Percentiles rank a stretch among this genome's conserved stretches.
phyloP scores from a whole-genome alignment of 2,888 invertebrate genomes.

The Temnothorax rugatulus region DNA sequence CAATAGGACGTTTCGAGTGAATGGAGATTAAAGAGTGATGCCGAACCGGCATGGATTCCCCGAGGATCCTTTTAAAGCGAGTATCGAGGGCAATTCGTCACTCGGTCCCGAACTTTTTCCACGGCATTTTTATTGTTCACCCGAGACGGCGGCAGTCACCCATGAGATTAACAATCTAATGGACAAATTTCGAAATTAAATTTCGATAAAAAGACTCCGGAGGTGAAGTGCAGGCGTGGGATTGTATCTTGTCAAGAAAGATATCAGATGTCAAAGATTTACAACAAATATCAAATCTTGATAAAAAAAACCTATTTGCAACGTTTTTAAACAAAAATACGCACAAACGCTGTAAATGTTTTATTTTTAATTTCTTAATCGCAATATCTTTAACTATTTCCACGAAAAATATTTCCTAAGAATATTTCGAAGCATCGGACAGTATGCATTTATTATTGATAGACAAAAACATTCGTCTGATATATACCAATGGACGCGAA shows the following conservation, averaged over 20 bases:
- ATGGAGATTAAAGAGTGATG: conserved; percentile 59
- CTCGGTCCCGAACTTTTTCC: conserved; percentile 57
- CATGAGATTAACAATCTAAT: conserved; percentile 57
- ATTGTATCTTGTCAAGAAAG: not conserved
- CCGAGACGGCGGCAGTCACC: conserved; percentile 61
- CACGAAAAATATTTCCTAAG: not conserved
- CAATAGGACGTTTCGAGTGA: conserved; percentile 62
- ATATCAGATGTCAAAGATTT: not conserved
- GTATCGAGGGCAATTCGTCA: conserved; percentile 70
- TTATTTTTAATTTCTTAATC: not conserved
- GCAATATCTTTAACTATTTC: not conserved
- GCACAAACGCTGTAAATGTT: not conserved
- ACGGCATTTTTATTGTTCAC: conserved; percentile 46
- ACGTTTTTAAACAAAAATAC: not conserved
- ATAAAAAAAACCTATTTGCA: not conserved
- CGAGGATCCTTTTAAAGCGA: conserved; percentile 30
- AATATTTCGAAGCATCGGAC: not conserved
- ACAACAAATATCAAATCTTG: not conserved
- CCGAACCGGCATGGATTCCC: conserved; percentile 24
- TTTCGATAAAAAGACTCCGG: not conserved
- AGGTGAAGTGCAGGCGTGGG: not conserved
- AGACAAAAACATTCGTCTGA: not conserved
- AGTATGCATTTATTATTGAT: not conserved
- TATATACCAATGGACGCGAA: not conserved
- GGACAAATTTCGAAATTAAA: conserved; percentile 21